A percentile compares a stretch with the other conserved stretches of the same genome.
phyloP scores from a whole-genome alignment of 2,113 vertebrate genomes.

The Pelecanus crispus region DNA sequence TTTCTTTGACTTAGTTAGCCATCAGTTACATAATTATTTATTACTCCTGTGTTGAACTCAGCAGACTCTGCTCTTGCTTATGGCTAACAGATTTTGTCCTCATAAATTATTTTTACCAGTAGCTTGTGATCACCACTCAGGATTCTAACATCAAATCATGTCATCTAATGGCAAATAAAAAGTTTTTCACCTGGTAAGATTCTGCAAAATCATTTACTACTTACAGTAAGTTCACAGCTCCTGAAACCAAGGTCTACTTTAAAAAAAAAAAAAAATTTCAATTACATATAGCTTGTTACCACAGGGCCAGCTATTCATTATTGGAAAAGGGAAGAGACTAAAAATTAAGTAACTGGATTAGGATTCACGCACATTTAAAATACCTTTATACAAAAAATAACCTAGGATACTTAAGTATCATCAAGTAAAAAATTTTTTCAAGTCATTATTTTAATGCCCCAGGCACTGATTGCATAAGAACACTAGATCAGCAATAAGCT shows the following conservation, averaged over 20 bases:
- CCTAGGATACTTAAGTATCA: neutral
- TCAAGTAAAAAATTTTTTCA: neutral
- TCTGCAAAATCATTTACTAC: neutral
- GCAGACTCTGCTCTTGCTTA: neutral
- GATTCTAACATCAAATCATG: neutral
- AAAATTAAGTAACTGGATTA: neutral
- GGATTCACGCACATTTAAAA: neutral
- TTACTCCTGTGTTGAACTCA: neutral
- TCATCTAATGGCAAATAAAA: neutral
- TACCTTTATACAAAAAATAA: neutral
- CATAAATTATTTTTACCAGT: neutral
- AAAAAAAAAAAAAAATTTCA: neutral
- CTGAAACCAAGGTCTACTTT: neutral
- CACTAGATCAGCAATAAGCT: neutral
- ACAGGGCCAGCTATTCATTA: neutral
- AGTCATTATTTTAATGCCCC: neutral
- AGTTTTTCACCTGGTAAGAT: neutral
- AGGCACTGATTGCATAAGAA: neutral
- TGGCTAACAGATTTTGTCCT: neutral
- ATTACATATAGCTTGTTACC: neutral
- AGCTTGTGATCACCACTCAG: neutral
- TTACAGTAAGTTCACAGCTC: neutral
- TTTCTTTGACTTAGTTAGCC: neutral
- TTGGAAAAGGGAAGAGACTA: neutral
- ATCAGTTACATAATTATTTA: neutral